Evolutionary conservation across 2,113 vertebrate species (phyloP).

Genomic region (Silurus meridionalis): DNA sequence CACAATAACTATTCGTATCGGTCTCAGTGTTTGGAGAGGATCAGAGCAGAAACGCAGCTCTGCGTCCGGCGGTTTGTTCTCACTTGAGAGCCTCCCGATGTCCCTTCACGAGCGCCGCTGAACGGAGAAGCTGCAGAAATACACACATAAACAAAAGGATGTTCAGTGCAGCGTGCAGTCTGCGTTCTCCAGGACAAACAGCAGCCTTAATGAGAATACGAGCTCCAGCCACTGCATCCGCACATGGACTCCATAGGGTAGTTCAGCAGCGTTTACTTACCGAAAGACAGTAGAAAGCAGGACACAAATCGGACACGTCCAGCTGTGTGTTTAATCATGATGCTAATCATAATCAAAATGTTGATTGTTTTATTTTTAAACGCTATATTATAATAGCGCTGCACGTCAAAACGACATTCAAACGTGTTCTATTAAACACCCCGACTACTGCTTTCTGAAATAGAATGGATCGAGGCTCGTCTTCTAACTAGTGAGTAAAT

Average conservation of each 20-base stretch:
- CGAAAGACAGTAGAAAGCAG: background rate
- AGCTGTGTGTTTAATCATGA: background rate
- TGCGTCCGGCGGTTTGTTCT: background rate
- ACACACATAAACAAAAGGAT: background rate
- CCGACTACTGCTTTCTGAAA: background rate
- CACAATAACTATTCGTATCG: background rate
- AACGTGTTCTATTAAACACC: background rate
- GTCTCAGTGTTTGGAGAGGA: background rate
- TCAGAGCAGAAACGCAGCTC: background rate
- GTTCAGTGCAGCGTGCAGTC: background rate
- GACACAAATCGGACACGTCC: background rate
- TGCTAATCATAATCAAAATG: background rate
- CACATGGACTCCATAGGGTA: background rate
- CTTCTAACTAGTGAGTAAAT: background rate
- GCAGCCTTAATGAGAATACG: background rate
- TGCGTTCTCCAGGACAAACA: background rate
- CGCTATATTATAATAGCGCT: background rate
- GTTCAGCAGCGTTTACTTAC: background rate
- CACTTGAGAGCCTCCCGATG: constrained; percentile 11
- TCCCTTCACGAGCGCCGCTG: background rate
- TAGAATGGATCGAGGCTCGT: background rate
- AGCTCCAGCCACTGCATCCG: background rate
- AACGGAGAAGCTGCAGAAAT: background rate
- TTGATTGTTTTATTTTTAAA: background rate
- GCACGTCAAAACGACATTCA: background rate